Base-by-base conservation (phyloP, 2,113 vertebrate species). In the Elaphurus davidianus region DNA sequence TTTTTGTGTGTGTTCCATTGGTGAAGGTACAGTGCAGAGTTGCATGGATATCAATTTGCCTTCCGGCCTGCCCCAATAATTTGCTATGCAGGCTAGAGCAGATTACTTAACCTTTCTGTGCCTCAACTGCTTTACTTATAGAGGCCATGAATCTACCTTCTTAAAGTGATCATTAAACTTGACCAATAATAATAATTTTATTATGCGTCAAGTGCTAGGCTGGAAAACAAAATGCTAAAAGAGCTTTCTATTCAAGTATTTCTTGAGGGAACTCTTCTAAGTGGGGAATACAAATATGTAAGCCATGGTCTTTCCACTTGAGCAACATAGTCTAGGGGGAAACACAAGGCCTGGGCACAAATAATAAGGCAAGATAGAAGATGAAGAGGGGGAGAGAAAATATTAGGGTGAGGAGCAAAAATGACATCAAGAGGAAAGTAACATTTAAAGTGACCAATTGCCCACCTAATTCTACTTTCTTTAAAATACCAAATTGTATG, bases 381-480 rank as follows among this genome's bases (percentile, higher is more conserved):
- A 74, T 81, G 47, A 79, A 27, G 25, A 36, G 40, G 0, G 21
- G 17, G 15, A 94, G 30, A 95, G 40, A 86, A 96, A 90, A 95
- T 33, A 76, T 16, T 81, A 27, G 67, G 57, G 74, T 16, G 16
- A 54, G 23, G 9, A 79, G 10, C 40, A 92, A 89, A 97, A 87
- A 92, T 62, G 82, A 33, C 67, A 91, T 95, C 36, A 36, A 86
- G 33, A 33, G 36, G 33, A 92, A 92, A 84, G 16, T 74, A 45
- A 94, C 27, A 90, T 93, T 95, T 93, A 55, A 96, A 94, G 92
- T 96, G 21, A 92, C 14, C 21, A 76, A 90, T 86, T 78, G 43
- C 40, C 60, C 60, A 97, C 33, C 47, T 94, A 84, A 94, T 90
- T 96, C 52, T 74, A 52, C 62, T 87, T 97, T 33, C 45, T 86